These are phyloP conservation scores for Parelbella ahira DNA, from an alignment of 2,888 invertebrate genomes.

Conservation along the genomic window DNA sequence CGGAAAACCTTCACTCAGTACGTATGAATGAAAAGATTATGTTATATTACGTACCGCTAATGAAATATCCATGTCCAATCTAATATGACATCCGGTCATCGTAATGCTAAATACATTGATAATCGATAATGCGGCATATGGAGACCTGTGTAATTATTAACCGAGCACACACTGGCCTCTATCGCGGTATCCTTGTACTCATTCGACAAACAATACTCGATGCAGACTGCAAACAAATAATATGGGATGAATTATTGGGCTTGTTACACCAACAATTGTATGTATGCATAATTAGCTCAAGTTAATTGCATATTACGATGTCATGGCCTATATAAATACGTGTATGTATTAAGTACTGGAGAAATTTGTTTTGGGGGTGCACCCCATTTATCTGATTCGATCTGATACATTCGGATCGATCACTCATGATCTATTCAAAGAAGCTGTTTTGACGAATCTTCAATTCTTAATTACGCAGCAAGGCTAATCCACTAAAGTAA, in stretches of 20 bases:
- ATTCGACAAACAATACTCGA: slow-evolving; percentile 63
- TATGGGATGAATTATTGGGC: slow-evolving; percentile 60
- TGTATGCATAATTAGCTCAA: slow-evolving; percentile 38
- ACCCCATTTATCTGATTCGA: no score
- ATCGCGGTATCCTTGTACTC: slow-evolving; percentile 70
- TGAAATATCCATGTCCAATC: slow-evolving; percentile 19
- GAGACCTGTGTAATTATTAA: slow-evolving; percentile 71
- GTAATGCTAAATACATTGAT: slow-evolving; percentile 42
- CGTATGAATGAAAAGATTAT: no score
- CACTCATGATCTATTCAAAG: no score
- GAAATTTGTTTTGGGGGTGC: no score
- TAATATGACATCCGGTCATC: slow-evolving; percentile 21
- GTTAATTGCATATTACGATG: slow-evolving; percentile 35
- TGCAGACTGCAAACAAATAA: slow-evolving; percentile 69
- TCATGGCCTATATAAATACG: slow-evolving; percentile 19
- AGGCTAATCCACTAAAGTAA: no score
- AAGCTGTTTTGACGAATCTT: no score
- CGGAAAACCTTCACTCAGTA: no score
- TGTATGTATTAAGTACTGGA: slow-evolving; percentile 6
- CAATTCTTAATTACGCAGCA: no score
- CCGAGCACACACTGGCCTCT: slow-evolving; percentile 63
- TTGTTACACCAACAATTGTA: slow-evolving; percentile 40
- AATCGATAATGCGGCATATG: slow-evolving; percentile 52
- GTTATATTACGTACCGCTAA: no score
- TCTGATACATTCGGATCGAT: no score